A percentile compares a stretch with the other conserved stretches of the same genome.
phyloP scores from a whole-genome alignment of 2,888 invertebrate genomes.

The Dascillus cervinus region DNA sequence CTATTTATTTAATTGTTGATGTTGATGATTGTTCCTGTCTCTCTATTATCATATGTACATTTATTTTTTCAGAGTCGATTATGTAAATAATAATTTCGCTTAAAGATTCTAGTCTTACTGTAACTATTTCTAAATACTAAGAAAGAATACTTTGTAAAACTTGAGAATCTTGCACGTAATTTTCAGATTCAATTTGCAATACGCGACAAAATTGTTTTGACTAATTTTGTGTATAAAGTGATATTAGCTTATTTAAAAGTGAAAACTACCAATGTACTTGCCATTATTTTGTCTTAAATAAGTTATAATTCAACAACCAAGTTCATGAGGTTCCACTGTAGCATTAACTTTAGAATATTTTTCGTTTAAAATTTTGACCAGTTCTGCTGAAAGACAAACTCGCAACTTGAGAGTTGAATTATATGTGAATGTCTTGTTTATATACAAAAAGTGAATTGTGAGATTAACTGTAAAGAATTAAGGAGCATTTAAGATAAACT shows the following conservation, averaged over 20 bases:
- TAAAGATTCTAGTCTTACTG: slow-evolving; percentile 16
- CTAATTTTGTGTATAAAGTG: slow-evolving; percentile 24
- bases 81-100: slow-evolving; percentile 15
- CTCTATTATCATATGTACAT: too few species aligned
- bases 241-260: slow-evolving; percentile 28
- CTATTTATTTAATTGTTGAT: slow-evolving; percentile 12
- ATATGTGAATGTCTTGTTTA: too few species aligned
- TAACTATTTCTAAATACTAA: slow-evolving; percentile 11
- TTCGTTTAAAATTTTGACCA: too few species aligned
- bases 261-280: slow-evolving; percentile 25
- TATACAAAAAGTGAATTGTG: too few species aligned
- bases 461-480: too few species aligned
- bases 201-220: slow-evolving; percentile 13
- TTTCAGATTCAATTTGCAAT: too few species aligned
- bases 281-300: slow-evolving; percentile 17
- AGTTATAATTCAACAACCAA: too few species aligned
- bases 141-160: too few species aligned
- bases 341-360: too few species aligned
- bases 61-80: slow-evolving; percentile 29
- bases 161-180: too few species aligned
- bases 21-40: slow-evolving; percentile 17
- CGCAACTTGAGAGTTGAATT: too few species aligned
- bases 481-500: slow-evolving; percentile 15
- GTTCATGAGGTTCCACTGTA: too few species aligned
- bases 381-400: slow-evolving; percentile 1